phyloP scores from a whole-genome alignment of 2,888 invertebrate species.

The Andrena trimmerana region DNA sequence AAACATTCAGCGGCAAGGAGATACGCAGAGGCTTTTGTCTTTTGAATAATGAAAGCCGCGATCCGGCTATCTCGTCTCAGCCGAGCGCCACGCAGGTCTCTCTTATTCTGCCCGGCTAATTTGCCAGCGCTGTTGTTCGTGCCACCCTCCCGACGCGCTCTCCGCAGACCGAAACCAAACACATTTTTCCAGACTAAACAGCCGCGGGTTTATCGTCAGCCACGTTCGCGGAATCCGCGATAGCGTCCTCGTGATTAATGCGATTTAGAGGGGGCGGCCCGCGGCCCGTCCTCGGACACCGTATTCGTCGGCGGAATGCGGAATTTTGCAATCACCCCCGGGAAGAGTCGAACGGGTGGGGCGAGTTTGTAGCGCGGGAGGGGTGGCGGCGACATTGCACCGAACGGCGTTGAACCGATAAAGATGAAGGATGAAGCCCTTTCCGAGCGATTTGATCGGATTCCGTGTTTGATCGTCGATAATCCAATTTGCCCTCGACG shows the following conservation, averaged over 20 bases:
- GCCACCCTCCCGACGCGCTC: not conserved
- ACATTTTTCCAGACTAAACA: slow-evolving; percentile 14
- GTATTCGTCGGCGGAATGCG: slow-evolving; percentile 40
- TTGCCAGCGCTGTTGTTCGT: too few species aligned
- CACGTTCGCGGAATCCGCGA: slow-evolving; percentile 10
- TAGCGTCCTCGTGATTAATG: slow-evolving; percentile 31
- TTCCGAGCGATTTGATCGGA: slow-evolving; percentile 79
- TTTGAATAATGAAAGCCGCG: too few species aligned
- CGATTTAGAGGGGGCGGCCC: slow-evolving; percentile 20
- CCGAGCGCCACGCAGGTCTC: too few species aligned
- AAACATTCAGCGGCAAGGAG: too few species aligned
- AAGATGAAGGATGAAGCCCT: slow-evolving; percentile 76
- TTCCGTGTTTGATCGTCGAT: slow-evolving; percentile 78
- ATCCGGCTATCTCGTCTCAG: too few species aligned
- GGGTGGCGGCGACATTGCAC: slow-evolving; percentile 13
- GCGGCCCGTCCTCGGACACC: slow-evolving; percentile 16
- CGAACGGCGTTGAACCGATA: slow-evolving; percentile 66
- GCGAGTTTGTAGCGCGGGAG: not conserved
- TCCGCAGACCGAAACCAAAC: slow-evolving; percentile 8
- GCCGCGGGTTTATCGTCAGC: not conserved
- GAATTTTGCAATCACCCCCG: slow-evolving; percentile 52
- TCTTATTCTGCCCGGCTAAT: too few species aligned
- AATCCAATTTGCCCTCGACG: slow-evolving; percentile 78
- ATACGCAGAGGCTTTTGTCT: too few species aligned
- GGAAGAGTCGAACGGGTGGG: slow-evolving; percentile 46